Conservation (phyloP, 2,113 vertebrate genomes). For the Psettodes erumei region DNA sequence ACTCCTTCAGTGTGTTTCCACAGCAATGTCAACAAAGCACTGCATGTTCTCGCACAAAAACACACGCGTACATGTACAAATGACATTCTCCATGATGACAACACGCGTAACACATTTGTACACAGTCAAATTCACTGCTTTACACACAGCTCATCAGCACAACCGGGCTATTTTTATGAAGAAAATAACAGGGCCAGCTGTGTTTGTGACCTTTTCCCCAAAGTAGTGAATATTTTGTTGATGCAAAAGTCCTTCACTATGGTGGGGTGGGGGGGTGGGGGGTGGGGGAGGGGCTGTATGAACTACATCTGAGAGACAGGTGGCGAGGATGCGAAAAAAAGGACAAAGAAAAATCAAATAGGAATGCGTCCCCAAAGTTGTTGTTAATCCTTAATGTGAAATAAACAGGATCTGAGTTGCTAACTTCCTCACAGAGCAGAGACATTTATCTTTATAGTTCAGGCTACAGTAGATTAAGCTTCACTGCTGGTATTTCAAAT, state of each 20-base stretch:
- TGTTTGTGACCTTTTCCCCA: slow-evolving; percentile 32
- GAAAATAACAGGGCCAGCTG: slow-evolving; percentile 27
- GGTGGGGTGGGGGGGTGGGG: slow-evolving; percentile 30
- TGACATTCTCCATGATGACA: neutral
- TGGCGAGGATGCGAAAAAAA: slow-evolving; percentile 54
- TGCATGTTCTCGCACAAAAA: neutral
- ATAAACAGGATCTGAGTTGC: slow-evolving; percentile 10
- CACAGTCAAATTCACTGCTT: neutral
- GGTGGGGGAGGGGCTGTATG: slow-evolving; percentile 43
- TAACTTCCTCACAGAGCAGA: neutral
- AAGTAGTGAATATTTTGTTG: slow-evolving; percentile 46
- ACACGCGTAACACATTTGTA: neutral
- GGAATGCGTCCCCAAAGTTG: slow-evolving; percentile 50
- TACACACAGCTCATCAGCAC: slow-evolving; percentile 13
- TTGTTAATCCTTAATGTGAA: slow-evolving; percentile 50
- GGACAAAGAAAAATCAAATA: slow-evolving; percentile 47
- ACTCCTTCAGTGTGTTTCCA: slow-evolving; percentile 15
- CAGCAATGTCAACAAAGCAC: slow-evolving; percentile 1
- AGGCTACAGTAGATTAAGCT: neutral
- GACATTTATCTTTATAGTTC: slow-evolving; percentile 1
- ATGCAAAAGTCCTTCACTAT: slow-evolving; percentile 65
- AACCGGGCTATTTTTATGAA: slow-evolving; percentile 50
- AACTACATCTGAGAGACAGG: slow-evolving; percentile 65
- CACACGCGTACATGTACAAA: neutral
- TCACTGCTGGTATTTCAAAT: neutral